Percentiles rank a stretch among this genome's conserved stretches.
These are phyloP conservation scores for Onychomys torridus DNA, from an alignment of 2,797 vertebrate species.

Conservation along the genomic window DNA sequence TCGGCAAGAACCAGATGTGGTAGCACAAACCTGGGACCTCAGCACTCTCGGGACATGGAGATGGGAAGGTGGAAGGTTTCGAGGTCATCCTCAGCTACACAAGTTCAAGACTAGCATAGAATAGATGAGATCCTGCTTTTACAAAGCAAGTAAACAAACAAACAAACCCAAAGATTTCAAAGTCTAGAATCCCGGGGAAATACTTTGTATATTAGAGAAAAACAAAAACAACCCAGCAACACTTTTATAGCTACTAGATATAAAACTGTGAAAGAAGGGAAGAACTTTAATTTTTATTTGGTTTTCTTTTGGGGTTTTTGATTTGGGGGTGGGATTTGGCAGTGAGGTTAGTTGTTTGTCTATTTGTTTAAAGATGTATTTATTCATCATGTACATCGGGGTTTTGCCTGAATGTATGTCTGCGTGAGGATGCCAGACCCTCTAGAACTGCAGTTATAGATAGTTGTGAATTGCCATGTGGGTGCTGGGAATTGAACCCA, in stretches of 20 bases:
- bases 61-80: background rate
- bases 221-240: background rate
- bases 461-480: background rate
- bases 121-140: background rate
- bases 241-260: background rate
- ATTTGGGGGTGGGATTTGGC: background rate
- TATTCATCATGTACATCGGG: background rate
- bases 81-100: background rate
- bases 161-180: conserved; percentile 16
- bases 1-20: background rate
- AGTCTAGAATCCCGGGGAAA: conserved; percentile 26
- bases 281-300: background rate
- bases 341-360: background rate
- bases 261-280: conserved; percentile 21
- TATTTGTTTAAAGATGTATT: background rate
- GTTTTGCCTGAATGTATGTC: background rate
- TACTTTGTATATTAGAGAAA: background rate
- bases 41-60: background rate
- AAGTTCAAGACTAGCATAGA: background rate
- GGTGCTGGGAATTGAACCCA: background rate
- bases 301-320: background rate
- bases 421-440: background rate
- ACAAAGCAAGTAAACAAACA: background rate
- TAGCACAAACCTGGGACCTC: background rate
- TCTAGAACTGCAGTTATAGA: background rate